phyloP scores from a whole-genome alignment of 1,140 invertebrate genomes.

The Drosophila parabipectinata region DNA sequence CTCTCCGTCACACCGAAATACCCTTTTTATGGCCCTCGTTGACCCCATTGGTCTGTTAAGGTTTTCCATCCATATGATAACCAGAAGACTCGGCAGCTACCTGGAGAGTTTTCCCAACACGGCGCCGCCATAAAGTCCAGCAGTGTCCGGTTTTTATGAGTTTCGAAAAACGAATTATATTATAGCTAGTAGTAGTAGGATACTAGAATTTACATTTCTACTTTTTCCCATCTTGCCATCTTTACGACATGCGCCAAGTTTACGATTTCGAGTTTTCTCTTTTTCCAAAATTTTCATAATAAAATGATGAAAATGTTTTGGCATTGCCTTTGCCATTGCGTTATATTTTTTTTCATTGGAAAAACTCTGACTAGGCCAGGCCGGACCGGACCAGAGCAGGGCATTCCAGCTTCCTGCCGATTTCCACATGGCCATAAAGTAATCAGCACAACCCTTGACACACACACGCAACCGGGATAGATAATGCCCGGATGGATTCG shows the following conservation, averaged over 20 bases:
- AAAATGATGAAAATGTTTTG: slow-evolving; percentile 54
- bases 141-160: slow-evolving; percentile 23
- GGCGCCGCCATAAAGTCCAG: slow-evolving; percentile 22
- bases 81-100: slow-evolving; percentile 10
- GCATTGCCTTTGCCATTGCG: slow-evolving; percentile 32
- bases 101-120: slow-evolving; percentile 15
- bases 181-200: not conserved
- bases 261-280: slow-evolving; percentile 54
- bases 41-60: not conserved
- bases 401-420: slow-evolving; percentile 52
- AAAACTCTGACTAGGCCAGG: slow-evolving; percentile 27
- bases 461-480: slow-evolving; percentile 46
- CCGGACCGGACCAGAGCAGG: not conserved
- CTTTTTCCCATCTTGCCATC: slow-evolving; percentile 32
- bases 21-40: not conserved
- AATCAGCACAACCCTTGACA: slow-evolving; percentile 78
- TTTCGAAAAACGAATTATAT: slow-evolving; percentile 16
- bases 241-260: slow-evolving; percentile 78
- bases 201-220: not conserved
- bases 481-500: slow-evolving; percentile 15
- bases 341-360: slow-evolving; percentile 49
- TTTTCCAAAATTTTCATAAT: slow-evolving; percentile 40
- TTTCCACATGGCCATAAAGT: slow-evolving; percentile 80
- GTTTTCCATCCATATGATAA: slow-evolving; percentile 11
- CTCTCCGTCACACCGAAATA: not conserved